Base-by-base conservation (phyloP, 35 echinoderm and acorn worm species). In the Apostichopus californicus region DNA sequence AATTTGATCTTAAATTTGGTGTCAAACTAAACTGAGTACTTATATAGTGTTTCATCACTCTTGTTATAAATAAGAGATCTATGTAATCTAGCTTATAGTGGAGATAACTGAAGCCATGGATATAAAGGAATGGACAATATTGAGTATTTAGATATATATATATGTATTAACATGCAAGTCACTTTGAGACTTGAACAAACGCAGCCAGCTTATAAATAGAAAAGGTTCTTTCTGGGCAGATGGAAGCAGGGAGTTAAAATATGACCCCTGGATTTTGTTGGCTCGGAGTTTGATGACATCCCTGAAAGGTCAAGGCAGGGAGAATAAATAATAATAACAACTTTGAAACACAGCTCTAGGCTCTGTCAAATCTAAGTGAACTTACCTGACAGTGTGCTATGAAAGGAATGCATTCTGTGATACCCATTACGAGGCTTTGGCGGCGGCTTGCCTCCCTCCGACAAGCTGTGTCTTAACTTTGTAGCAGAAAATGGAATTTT, bases 341-440 rank as follows among this genome's bases (percentile, higher is more conserved):
- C 4, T 85, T 85, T 59, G 56, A 59, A 20, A 46, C 34, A 2
- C 34, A 46, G 57, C n/a, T 85, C 55, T 5, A 58, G 6, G 28
- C 80, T 83, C 56, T 83, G 52, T 13, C 7, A 8, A 22, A 85
- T 85, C 81, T 0, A 54, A 22, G 9, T 85, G 56, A 85, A 85
- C 81, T 85, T 85, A 85, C 81, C 81, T 85, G 81, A 56, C 81
- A 85, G 81, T 18, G 81, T 85, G 81, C 81, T 85, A 85, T 85
- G 81, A 85, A 85, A 85, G 81, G 81, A 85, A 85, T 85, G 81
- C 81, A 85, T 85, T 85, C 81, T 85, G 81, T 85, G 55, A 85
- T 85, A 85, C 81, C 81, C 81, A 85, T 85, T 85, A 85, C 3
- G 25, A 85, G 81, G 81, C 81, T 85, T 57, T 8, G 7, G 81